phyloP scores from a whole-genome alignment of 1,140 invertebrate species.

The Anthonomus grandis region DNA sequence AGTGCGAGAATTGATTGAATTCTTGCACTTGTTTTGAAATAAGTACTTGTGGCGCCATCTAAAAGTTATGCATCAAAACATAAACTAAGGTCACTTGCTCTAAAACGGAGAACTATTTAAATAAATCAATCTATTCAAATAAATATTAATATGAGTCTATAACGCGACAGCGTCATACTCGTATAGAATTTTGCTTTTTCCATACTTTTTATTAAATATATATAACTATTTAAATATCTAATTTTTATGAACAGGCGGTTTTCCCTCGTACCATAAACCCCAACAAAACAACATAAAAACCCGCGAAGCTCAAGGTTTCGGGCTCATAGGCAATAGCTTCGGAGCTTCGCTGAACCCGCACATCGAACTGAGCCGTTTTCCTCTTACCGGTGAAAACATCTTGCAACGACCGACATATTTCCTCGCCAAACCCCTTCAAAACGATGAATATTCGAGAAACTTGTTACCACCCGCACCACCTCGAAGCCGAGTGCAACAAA shows the following conservation, averaged over 20 bases:
- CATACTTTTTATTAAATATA: no score
- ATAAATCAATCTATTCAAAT: no score
- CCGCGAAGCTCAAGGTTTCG: slow-evolving; percentile 32
- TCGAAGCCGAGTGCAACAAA: slow-evolving; percentile 24
- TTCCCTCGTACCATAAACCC: slow-evolving; percentile 22
- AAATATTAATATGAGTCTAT: background rate
- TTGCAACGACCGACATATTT: slow-evolving; percentile 25
- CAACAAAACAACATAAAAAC: slow-evolving; percentile 24
- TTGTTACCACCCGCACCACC: slow-evolving; percentile 36
- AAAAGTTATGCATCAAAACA: no score
- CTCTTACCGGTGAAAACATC: slow-evolving; percentile 12
- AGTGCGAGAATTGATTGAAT: no score
- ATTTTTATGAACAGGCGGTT: no score
- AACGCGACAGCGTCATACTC: background rate
- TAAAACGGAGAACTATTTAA: no score
- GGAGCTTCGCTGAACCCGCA: slow-evolving; percentile 29
- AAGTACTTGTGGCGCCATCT: no score
- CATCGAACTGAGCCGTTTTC: slow-evolving; percentile 36
- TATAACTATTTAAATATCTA: no score
- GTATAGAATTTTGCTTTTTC: slow-evolving; percentile 5
- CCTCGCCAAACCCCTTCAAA: slow-evolving; percentile 24
- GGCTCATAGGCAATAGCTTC: slow-evolving; percentile 24
- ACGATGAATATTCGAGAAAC: slow-evolving; percentile 42
- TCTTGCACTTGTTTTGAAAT: no score
- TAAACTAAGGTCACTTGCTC: no score